Evolutionary conservation across 2,797 vertebrate genomes (phyloP), one percentile per base, ranked within the genome.

Genomic region (Carcharodon carcharias): DNA sequence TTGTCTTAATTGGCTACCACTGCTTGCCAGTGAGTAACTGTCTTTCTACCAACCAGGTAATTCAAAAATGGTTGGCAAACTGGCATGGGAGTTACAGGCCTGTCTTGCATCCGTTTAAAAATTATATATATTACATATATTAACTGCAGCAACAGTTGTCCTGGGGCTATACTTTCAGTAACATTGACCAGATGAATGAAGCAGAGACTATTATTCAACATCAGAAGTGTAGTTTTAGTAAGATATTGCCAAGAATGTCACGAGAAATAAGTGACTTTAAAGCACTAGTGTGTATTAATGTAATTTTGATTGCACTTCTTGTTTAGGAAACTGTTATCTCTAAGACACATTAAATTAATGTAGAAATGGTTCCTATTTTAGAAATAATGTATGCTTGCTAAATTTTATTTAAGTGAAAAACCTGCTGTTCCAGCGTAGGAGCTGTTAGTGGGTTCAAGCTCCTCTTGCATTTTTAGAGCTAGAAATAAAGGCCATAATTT

Each of bases 321-420:
- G 6, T 28, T 35, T 35, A 56, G 28, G 56, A 89, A 89, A 1
- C 50, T 58, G 31, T 63, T 63, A 16, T 65, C 35, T 92, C 58
- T 61, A 63, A 61, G 35, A 23, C 7, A 8, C 18, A 92, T 40
- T 65, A 40, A 40, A 63, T 31, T 50, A 95, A 73, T 54, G 0
- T n/a, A 63, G 31, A 92, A 63, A 35, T 63, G 18, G 61, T 67
- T 94, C 40, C 92, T 73, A 56, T 67, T 69, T 71, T 54, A 73
- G 45, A 63, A n/a, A 6, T 63, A 92, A n/a, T 40, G 26, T 35
- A 63, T 63, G 35, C 31, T 6, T 63, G 31, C 58, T n/a, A 21
- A 35, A 61, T 95, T 63, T 95, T 69, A 71, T 50, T 73, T 71
- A 69, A 95, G 23, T 71, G 65, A 71, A 95, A 69, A 95, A 69